Percentiles rank a stretch among this genome's conserved stretches.
These are phyloP conservation scores for Drosophila pseudoananassae DNA, from an alignment of 1,140 invertebrate genomes.

Conservation along the genomic window DNA sequence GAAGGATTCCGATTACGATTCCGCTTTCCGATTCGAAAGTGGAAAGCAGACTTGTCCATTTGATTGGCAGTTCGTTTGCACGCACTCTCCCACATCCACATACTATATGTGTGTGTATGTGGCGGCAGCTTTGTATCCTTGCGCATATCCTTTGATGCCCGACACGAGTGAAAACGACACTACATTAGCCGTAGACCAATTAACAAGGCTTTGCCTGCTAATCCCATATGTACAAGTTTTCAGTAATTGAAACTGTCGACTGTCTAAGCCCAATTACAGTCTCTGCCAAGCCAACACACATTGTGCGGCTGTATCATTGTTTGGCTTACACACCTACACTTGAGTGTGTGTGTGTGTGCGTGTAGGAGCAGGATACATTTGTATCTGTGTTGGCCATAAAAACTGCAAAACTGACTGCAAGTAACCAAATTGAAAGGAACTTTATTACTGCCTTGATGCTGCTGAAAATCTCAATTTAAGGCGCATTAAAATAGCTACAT, in stretches of 20 bases:
- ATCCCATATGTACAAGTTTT: conserved; percentile 62
- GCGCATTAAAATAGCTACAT: conserved; percentile 44
- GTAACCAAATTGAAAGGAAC: conserved; percentile 52
- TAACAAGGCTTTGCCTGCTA: conserved; percentile 57
- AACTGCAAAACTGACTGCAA: conserved; percentile 43
- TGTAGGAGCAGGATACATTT: no score
- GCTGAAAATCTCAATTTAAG: conserved; percentile 53
- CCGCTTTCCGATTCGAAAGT: background rate
- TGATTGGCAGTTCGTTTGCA: conserved; percentile 38
- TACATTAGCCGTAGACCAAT: conserved; percentile 61
- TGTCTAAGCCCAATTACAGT: conserved; percentile 57
- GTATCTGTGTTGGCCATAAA: conserved; percentile 30
- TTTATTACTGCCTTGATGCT: conserved; percentile 38
- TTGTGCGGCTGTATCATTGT: conserved; percentile 17
- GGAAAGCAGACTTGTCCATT: conserved; percentile 16
- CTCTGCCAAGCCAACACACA: conserved; percentile 36
- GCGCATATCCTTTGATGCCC: conserved; percentile 57
- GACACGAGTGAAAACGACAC: conserved; percentile 62
- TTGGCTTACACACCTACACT: background rate
- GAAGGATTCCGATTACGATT: conserved; percentile 15
- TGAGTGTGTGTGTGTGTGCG: no score
- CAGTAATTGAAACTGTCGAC: conserved; percentile 68
- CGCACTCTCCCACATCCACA: conserved; percentile 8
- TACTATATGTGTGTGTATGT: background rate
- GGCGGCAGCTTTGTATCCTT: conserved; percentile 8